phyloP scores from a whole-genome alignment of 2,888 invertebrate genomes.

The Leucophenga maculata region DNA sequence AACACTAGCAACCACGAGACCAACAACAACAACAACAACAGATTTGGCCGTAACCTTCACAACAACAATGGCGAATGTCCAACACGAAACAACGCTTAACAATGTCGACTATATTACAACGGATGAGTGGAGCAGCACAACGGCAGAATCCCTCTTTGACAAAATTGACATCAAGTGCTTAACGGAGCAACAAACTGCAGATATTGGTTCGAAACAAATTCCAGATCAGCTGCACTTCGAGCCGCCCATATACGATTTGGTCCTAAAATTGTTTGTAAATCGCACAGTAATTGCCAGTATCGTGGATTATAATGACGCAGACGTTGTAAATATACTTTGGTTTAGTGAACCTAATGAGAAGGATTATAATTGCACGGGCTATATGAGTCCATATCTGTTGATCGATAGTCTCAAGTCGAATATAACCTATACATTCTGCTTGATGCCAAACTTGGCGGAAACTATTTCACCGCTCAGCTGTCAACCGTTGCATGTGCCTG shows the following conservation, averaged over 20 bases:
- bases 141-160: background rate
- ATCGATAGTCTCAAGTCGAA: slow-evolving; percentile 52
- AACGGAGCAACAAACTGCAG: slow-evolving; percentile 6
- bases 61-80: too few species aligned
- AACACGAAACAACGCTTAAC: too few species aligned
- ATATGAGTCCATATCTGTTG: slow-evolving; percentile 50
- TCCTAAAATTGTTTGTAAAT: slow-evolving; percentile 48
- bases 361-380: slow-evolving; percentile 56
- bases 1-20: background rate
- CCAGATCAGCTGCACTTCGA: slow-evolving; percentile 43
- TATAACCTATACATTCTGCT: slow-evolving; percentile 66
- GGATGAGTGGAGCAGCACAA: background rate
- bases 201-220: background rate
- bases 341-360: slow-evolving; percentile 52
- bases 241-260: slow-evolving; percentile 58
- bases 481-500: slow-evolving; percentile 62
- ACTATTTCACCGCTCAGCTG: slow-evolving; percentile 65
- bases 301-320: slow-evolving; percentile 33
- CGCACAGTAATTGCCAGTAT: slow-evolving; percentile 52
- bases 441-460: slow-evolving; percentile 44
- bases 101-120: too few species aligned
- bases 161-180: background rate
- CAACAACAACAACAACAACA: background rate
- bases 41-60: background rate
- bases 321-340: slow-evolving; percentile 62